Evolutionary conservation across 2,797 vertebrate genomes (phyloP), one percentile per base, ranked within the genome.

Genomic region (Erithacus rubecula): DNA sequence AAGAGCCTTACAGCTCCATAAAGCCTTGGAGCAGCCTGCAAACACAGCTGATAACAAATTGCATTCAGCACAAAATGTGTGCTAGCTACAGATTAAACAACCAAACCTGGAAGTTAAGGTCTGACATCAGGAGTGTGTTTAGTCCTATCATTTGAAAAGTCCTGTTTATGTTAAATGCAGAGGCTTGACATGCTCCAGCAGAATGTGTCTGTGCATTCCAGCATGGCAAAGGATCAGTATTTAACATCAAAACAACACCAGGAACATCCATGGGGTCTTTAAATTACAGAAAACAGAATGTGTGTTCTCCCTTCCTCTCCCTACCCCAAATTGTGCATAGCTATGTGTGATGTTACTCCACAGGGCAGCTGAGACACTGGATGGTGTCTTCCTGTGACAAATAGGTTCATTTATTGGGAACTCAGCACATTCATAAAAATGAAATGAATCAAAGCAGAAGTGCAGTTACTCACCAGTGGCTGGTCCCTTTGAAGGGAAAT

Each of bases 21-120:
- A 39, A 63, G 62, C 63, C 83, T 74, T 41, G 30, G 63, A 65
- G 55, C 47, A 75, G 67, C 71, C 37, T 49, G 63, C 32, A 83
- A 68, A 47, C 23, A 27, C 2, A 4, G 30, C 56, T 80, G 87
- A 77, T 71, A 92, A 77, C 37, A 87, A 85, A 94, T 68, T 77
- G 72, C 69, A 68, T 11, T 32, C 79, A 79, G 59, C 36, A 72
- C 39, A 76, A 27, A 44, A 30, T 12, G 6, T 2, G 0, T 67
- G 37, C 65, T 71, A 69, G 60, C 44, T 84, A 44, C 83, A 90
- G 75, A 90, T 78, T 69, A 94, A 94, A 81, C 32, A 83, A 78
- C 62, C 43, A 65, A 81, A 43, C 8, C 51, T 75, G 87, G 29
- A 68, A 85, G 59, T 55, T 78, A 58, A 75, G 65, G 29, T 74